These are phyloP conservation scores for Omphaloscelis lunosa DNA, from an alignment of 2,888 invertebrate genomes.

Conservation along the genomic window DNA sequence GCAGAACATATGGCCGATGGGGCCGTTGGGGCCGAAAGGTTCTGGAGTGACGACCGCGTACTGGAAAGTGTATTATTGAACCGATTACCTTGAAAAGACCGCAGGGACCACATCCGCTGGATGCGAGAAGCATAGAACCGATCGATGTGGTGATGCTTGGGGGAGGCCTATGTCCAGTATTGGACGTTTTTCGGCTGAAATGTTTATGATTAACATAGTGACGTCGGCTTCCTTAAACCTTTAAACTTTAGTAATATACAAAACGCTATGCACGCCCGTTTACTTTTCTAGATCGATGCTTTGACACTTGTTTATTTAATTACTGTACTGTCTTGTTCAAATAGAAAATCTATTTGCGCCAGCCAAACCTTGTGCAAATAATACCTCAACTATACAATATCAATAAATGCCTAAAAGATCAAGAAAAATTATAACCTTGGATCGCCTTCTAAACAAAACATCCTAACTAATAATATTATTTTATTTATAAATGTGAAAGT, in stretches of 20 bases:
- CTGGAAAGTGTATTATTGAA: not conserved
- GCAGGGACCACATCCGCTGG: not conserved
- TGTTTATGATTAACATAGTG: not conserved
- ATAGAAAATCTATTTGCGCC: not conserved
- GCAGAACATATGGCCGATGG: not conserved
- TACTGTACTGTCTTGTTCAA: not conserved
- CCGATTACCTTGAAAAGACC: no score
- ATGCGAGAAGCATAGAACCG: not conserved
- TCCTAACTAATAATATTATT: no score
- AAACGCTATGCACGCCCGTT: not conserved
- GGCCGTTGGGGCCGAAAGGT: not conserved
- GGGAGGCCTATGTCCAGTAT: not conserved
- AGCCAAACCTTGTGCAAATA: not conserved
- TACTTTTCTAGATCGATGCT: not conserved
- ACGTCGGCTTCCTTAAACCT: not conserved
- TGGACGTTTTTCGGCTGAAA: not conserved
- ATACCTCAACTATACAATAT: not conserved
- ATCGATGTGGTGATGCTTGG: rapidly evolving
- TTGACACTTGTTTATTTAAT: not conserved
- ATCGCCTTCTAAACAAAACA: not conserved
- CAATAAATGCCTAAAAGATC: no score
- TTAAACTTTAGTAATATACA: not conserved
- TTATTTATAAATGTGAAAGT: no score
- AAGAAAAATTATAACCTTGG: not conserved
- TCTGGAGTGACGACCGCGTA: not conserved